A percentile compares a stretch with the other conserved stretches of the same genome.
Conservation (phyloP, 1,140 invertebrate species). For the Hycleus cichorii region DNA sequence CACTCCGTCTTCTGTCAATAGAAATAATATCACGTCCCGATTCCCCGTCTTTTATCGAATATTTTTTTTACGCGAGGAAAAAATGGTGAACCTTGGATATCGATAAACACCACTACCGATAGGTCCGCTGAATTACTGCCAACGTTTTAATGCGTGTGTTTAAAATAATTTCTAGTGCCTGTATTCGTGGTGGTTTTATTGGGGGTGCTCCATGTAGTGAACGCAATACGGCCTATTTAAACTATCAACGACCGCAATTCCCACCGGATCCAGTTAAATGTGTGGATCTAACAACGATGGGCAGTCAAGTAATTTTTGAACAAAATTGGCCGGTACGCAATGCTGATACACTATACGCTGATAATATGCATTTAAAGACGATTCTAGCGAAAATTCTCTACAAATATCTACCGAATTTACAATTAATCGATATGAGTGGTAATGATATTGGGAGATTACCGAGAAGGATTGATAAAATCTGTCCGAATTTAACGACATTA, state of each 20-base stretch:
- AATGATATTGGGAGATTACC: slow-evolving; percentile 26
- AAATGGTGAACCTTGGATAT: too few species aligned
- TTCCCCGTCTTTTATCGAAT: too few species aligned
- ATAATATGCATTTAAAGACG: slow-evolving; percentile 26
- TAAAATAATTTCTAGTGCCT: background rate
- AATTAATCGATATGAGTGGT: slow-evolving; percentile 28
- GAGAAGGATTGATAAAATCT: slow-evolving; percentile 12
- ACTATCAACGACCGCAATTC: slow-evolving; percentile 13
- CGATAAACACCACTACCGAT: too few species aligned
- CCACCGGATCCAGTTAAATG: slow-evolving; percentile 24
- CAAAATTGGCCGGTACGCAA: slow-evolving; percentile 7
- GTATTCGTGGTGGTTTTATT: slow-evolving; percentile 1
- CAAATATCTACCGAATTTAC: slow-evolving; percentile 20
- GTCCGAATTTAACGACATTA: slow-evolving; percentile 24
- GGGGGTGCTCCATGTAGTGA: slow-evolving; percentile 19
- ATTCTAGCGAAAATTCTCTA: slow-evolving; percentile 20
- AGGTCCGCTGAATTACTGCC: too few species aligned
- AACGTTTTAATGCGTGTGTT: too few species aligned
- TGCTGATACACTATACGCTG: slow-evolving; percentile 30
- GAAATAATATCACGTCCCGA: too few species aligned
- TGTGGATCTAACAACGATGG: slow-evolving; percentile 26
- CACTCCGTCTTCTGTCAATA: too few species aligned
- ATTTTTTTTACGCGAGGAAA: too few species aligned
- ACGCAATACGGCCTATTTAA: slow-evolving; percentile 25
- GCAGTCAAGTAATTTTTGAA: slow-evolving; percentile 3